Percentiles rank a stretch among this genome's conserved stretches.
phyloP scores from a whole-genome alignment of 2,888 invertebrate species.

The Tenodera sinensis region DNA sequence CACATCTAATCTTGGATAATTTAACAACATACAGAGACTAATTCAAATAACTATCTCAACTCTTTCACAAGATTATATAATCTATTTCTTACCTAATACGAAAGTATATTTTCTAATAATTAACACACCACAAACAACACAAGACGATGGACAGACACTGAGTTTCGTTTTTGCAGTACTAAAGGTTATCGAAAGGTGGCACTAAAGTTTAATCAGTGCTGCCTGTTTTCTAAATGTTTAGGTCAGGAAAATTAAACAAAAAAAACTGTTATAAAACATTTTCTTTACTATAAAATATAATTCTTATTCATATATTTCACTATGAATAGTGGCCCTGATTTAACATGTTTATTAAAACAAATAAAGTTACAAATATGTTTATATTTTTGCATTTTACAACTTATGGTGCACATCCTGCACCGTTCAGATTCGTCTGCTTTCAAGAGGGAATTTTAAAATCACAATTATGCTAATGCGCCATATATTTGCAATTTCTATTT shows the following conservation, averaged over 20 bases:
- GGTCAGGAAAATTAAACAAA: not conserved
- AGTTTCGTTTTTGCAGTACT: constrained; percentile 6
- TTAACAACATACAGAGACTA: not conserved
- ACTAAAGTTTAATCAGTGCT: not conserved
- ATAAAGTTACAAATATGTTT: too few species aligned
- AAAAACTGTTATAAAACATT: too few species aligned
- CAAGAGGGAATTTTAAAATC: not conserved
- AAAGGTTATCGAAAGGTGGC: not conserved
- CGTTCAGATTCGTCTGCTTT: not conserved
- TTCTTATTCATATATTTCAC: too few species aligned
- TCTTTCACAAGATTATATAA: too few species aligned
- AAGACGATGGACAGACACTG: not conserved
- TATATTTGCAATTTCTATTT: not conserved
- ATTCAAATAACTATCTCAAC: too few species aligned
- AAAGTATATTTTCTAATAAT: too few species aligned
- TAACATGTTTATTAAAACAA: too few species aligned
- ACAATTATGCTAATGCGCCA: not conserved
- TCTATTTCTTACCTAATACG: too few species aligned
- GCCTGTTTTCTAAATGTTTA: not conserved
- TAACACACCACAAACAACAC: not conserved
- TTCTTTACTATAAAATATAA: too few species aligned
- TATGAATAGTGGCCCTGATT: too few species aligned
- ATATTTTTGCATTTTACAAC: too few species aligned
- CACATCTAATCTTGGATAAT: not conserved
- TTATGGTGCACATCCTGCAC: too few species aligned